phyloP scores from a whole-genome alignment of 1,140 invertebrate species.

The Stenopsyche tienmushanensis region DNA sequence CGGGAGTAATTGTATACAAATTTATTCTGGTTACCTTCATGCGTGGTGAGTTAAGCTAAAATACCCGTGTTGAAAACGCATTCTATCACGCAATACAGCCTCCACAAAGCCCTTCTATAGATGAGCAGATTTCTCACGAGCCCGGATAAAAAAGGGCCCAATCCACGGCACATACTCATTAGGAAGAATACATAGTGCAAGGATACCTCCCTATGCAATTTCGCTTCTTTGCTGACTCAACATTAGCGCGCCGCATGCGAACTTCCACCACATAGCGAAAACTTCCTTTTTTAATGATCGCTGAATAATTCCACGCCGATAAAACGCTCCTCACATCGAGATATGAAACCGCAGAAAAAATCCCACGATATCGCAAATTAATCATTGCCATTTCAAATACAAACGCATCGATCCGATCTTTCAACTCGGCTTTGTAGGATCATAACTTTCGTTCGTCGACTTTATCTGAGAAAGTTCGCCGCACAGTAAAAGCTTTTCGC shows the following conservation, averaged over 20 bases:
- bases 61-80: slow-evolving; percentile 27
- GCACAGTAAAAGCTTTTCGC: too few species aligned
- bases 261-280: too few species aligned
- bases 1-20: slow-evolving; percentile 35
- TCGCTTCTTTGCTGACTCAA: neutral
- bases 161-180: neutral
- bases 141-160: neutral
- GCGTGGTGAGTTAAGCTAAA: slow-evolving; percentile 23
- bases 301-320: too few species aligned
- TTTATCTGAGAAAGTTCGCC: too few species aligned
- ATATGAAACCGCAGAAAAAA: too few species aligned
- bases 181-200: neutral
- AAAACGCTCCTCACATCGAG: too few species aligned
- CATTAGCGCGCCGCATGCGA: neutral
- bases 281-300: too few species aligned
- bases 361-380: too few species aligned
- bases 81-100: slow-evolving; percentile 33
- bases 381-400: too few species aligned
- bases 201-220: neutral
- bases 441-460: too few species aligned
- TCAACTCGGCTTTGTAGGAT: too few species aligned
- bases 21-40: slow-evolving; percentile 33
- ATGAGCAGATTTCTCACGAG: slow-evolving; percentile 32
- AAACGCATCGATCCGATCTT: too few species aligned
- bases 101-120: neutral